Percentiles rank a stretch among this genome's conserved stretches.
Evolutionary conservation across 2,888 invertebrate species (phyloP).

Genomic region (Macaria notata): DNA sequence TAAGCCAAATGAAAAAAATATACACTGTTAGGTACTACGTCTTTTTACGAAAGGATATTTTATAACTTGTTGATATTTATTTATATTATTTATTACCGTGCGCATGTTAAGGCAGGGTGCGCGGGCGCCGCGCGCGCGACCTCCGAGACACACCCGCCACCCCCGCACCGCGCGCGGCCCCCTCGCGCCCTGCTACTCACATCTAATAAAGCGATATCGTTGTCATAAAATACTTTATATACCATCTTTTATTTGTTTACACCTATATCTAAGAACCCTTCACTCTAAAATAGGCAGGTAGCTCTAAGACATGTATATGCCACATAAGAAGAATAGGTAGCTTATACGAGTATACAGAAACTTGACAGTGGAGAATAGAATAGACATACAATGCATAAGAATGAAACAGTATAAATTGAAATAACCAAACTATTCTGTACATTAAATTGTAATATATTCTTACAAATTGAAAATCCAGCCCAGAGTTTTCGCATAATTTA

Average conservation of each 20-base stretch:
- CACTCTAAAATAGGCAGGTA: neutral
- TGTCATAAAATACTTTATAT: conserved; percentile 80
- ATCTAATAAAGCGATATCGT: conserved; percentile 86
- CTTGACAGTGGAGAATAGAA: too few relatives aligned
- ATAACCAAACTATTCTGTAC: too few relatives aligned
- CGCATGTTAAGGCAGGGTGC: conserved; percentile 60
- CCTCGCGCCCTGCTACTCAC: conserved; percentile 57
- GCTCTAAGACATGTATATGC: too few relatives aligned
- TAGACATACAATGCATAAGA: too few relatives aligned
- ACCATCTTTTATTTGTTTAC: conserved; percentile 37
- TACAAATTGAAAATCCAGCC: too few relatives aligned
- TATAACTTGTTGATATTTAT: conserved; percentile 82
- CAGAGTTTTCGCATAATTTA: too few relatives aligned
- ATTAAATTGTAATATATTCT: too few relatives aligned
- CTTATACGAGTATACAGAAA: too few relatives aligned
- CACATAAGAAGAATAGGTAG: too few relatives aligned
- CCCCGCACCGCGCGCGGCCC: conserved; percentile 64
- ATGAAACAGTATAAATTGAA: too few relatives aligned
- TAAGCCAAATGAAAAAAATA: conserved; percentile 67
- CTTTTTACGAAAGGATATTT: conserved; percentile 81
- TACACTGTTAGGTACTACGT: conserved; percentile 75
- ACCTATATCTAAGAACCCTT: neutral
- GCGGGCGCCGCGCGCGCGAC: conserved; percentile 48
- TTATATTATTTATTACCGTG: conserved; percentile 80
- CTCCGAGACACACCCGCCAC: conserved; percentile 74